These are phyloP conservation scores for Punctoribates punctum DNA, from an alignment of 2,888 invertebrate species.

Conservation along the genomic window DNA sequence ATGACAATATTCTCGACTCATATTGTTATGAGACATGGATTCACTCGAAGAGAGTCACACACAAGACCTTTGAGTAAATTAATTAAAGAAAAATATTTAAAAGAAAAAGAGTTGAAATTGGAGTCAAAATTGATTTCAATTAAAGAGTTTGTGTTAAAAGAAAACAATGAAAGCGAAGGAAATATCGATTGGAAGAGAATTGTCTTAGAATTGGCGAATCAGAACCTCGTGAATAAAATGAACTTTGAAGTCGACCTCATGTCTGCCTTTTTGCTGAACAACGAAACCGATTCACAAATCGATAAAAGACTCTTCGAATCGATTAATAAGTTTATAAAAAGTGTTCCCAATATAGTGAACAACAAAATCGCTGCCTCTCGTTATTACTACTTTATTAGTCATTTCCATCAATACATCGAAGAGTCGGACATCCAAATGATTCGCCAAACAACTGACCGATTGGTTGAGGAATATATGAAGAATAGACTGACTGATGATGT, in stretches of 20 bases:
- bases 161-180: background rate
- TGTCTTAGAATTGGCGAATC: background rate
- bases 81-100: background rate
- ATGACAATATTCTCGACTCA: too few species aligned
- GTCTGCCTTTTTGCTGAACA: conserved; percentile 6
- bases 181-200: conserved; percentile 37
- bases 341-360: background rate
- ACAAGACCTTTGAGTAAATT: background rate
- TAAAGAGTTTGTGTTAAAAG: background rate
- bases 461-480: conserved; percentile 3
- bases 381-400: conserved; percentile 33
- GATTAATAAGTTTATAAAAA: background rate
- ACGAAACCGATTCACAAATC: conserved; percentile 7
- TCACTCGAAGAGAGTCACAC: background rate
- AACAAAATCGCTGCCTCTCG: conserved; percentile 37
- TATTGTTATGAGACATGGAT: background rate
- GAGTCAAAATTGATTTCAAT: background rate
- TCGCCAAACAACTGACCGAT: conserved; percentile 13
- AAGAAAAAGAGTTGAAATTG: background rate
- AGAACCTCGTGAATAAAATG: background rate
- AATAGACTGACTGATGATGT: background rate
- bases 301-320: conserved; percentile 30
- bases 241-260: conserved; percentile 39
- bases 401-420: conserved; percentile 3
- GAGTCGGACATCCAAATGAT: conserved; percentile 15